A percentile compares a stretch with the other conserved stretches of the same genome.
These are phyloP conservation scores for Hedya salicella DNA, from an alignment of 2,888 invertebrate genomes.

Conservation along the genomic window DNA sequence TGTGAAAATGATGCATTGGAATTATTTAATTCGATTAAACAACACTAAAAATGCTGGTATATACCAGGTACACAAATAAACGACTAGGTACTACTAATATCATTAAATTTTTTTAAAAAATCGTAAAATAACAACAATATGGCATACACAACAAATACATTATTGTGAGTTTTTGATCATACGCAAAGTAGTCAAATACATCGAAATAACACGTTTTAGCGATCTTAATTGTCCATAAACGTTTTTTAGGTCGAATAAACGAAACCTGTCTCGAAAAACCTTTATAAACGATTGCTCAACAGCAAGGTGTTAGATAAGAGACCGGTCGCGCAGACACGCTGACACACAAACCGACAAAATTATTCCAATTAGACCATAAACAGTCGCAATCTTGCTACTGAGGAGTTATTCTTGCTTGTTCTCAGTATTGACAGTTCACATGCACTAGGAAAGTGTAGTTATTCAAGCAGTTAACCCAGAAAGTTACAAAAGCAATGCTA, in stretches of 20 bases:
- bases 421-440: constrained; percentile 33
- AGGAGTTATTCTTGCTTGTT: not conserved
- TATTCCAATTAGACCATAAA: constrained; percentile 13
- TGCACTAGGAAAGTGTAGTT: constrained; percentile 30
- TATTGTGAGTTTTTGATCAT: not conserved
- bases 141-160: not conserved
- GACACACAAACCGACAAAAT: constrained; percentile 25
- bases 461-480: constrained; percentile 41
- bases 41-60: too few species aligned
- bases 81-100: not conserved
- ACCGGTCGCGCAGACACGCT: constrained; percentile 37
- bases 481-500: constrained; percentile 42
- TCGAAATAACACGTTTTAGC: constrained; percentile 17
- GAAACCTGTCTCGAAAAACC: constrained; percentile 27
- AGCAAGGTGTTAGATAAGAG: constrained; percentile 33
- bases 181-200: not conserved
- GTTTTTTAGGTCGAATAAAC: constrained; percentile 25
- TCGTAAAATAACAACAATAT: not conserved
- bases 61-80: too few species aligned
- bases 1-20: too few species aligned
- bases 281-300: constrained; percentile 34
- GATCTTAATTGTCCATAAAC: constrained; percentile 22
- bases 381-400: not conserved
- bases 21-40: too few species aligned
- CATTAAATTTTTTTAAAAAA: not conserved